A percentile compares a stretch with the other conserved stretches of the same genome.
phyloP scores from a whole-genome alignment of 2,113 vertebrate genomes.

The Psilopsiagon aymara region DNA sequence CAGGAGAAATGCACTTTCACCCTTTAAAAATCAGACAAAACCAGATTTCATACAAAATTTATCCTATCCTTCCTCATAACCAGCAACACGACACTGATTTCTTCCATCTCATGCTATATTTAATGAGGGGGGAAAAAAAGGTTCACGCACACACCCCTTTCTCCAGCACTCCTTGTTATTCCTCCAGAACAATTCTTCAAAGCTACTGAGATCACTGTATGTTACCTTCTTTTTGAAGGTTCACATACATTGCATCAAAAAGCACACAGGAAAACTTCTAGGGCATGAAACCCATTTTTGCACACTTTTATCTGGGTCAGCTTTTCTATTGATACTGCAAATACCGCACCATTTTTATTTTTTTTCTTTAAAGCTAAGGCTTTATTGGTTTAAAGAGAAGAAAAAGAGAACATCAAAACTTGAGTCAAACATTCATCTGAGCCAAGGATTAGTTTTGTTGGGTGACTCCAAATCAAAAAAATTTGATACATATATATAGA shows the following conservation, averaged over 20 bases:
- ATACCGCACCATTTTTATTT: not conserved
- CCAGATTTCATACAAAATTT: not conserved
- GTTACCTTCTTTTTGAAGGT: slow-evolving; percentile 53
- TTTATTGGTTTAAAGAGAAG: slow-evolving; percentile 28
- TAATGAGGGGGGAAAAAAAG: not conserved
- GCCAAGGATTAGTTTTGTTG: slow-evolving; percentile 2
- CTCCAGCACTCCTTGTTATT: slow-evolving; percentile 38
- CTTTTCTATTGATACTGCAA: slow-evolving; percentile 60
- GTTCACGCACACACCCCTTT: not conserved
- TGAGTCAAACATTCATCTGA: slow-evolving; percentile 24
- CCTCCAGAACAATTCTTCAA: slow-evolving; percentile 59
- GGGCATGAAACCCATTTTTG: slow-evolving; percentile 70
- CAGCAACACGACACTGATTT: not conserved
- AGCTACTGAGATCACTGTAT: slow-evolving; percentile 49
- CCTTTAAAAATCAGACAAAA: slow-evolving; percentile 2
- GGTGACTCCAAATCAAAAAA: slow-evolving; percentile 9
- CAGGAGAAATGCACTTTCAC: not conserved
- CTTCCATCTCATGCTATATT: not conserved
- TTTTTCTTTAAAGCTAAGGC: not conserved
- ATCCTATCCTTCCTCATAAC: not conserved
- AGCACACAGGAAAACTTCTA: slow-evolving; percentile 56
- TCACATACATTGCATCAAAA: slow-evolving; percentile 59
- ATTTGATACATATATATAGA: not conserved
- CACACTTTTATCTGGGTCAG: slow-evolving; percentile 55
- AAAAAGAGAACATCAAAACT: slow-evolving; percentile 26